Base-by-base conservation (phyloP, 2,113 vertebrate genomes). In the Hydropotes inermis region DNA sequence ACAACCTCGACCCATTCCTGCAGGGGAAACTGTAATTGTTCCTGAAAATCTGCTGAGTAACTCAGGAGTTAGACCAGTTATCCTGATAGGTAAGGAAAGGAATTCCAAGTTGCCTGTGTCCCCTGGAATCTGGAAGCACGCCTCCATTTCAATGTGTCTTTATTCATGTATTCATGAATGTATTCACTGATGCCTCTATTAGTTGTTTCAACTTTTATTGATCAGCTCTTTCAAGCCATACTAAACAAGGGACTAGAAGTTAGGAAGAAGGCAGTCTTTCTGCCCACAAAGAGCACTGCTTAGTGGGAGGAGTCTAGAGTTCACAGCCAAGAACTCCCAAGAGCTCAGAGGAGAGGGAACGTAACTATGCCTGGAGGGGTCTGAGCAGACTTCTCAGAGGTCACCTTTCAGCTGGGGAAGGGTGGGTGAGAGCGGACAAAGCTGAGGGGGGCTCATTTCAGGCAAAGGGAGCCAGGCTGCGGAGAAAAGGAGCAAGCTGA, bases 1-100 rank as follows among this genome's bases (percentile, higher is more conserved):
- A 98, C 99, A 99, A 98, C 99, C 99, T 83, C 99, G 99, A 76
- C 99, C 99, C 57, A 98, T 99, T 98, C 99, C 99, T 84, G 99
- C 99, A 58, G 99, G 99, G 98, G 99, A 99, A 98, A 99, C 99
- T 14, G 99, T 99, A 98, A 99, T 99, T 97, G 99, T 99, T 96
- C 99, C 99, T 52, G 99, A 99, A 99, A 99, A 99, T 98, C 99
- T 99, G 98, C 99, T 99, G 97, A 99, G 98, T 99, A 99, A 99
- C 95, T 99, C 99, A 0, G 99, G 99, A 98, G 98, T 99, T 96
- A 99, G 99, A 96, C 99, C 99, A 74, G 99, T 99, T 98, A 99
- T 99, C 98, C 99, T 99, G 96, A 99, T 99, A 96, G 99, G 99
- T 99, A 98, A 98, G 99, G 87, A 82, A 70, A 96, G 67, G 85